Evolutionary conservation across 2,113 vertebrate species (phyloP), one percentile per base, ranked within the genome.

Genomic region (Paradisaea rubra): DNA sequence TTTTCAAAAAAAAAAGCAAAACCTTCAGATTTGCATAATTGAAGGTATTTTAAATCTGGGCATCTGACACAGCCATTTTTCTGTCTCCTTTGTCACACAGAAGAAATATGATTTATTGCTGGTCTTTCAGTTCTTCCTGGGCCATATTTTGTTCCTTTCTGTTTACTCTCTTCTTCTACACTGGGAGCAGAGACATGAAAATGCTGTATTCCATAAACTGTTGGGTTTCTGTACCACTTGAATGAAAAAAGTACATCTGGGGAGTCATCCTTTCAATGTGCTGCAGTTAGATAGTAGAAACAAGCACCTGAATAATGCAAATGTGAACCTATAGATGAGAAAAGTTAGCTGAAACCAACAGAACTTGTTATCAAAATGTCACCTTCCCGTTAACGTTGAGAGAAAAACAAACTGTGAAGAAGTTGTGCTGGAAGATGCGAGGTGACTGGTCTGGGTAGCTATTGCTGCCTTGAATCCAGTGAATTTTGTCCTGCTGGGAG

Each of bases 401-500:
- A 76, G n/a, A 44, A 70, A 81, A 93, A 60, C 8, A 65, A 44
- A 56, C 25, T 45, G 37, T 24, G 39, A 79, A 60, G 30, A 73
- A 72, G 11, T 64, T 71, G 6, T 49, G 15, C 15, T 45, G 37
- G 42, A 35, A 92, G 42, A 64, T 4, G 7, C 0, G 0, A 85
- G 18, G 19, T 60, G 33, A 25, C 21, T 54, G 15, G 15, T 63
- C 33, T 81, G 35, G 9, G 23, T 81, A 31, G 6, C 30, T 77
- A 2, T 54, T 63, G 18, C 56, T 91, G 27, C 31, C n/a, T 50
- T 54, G 39, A 91, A 83, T 66, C 6, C 35, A 39, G 3, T 7
- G 5, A 76, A 31, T 57, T 66, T 83, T 89, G 33, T 10, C 33
- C 45, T 80, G 13, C 47, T 89, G 64, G 37, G 59, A 77, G 18